Base-by-base conservation (phyloP, 2,797 vertebrate genomes). In the Lepilemur septentrionalis region DNA sequence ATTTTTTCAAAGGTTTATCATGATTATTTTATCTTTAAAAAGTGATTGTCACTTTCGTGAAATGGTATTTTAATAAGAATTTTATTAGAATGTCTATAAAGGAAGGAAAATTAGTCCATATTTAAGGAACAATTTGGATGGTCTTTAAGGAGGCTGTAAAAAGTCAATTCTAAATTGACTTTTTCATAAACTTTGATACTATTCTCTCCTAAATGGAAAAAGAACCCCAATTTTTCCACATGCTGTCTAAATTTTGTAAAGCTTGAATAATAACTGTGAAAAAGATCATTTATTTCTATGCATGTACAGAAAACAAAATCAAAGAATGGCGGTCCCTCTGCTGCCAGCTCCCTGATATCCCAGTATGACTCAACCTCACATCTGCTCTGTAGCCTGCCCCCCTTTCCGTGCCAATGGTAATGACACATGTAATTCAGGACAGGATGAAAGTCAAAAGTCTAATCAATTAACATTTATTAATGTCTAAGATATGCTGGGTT, bases 51-150 rank as follows among this genome's bases (percentile, higher is more conserved):
- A 59, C 35, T 76, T 94, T 79, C 12, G 67, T 57, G n/a, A 83
- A 89, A 93, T 81, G 0, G 0, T 87, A n/a, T 75, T 93, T 93
- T 70, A 41, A 14, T 70, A 63, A 86, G 7, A 17, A 50, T 84
- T 94, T 87, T 72, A 90, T 95, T 28, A 84, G 32, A 85, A 86
- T 41, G 10, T 95, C 61, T 87, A 5, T 69, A 50, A 91, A 96
- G 93, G 43, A 69, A 75, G 78, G 10, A 85, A 91, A 85, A 88
- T 88, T 32, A 79, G 5, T 73, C 14, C 32, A 82, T 65, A 91
- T 28, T 95, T 96, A 81, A 94, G 55, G 15, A 85, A 32, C 18
- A 52, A 35, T 73, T 67, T 79, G 52, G 38, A 67, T 48, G 0
- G 32, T 87, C 5, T 80, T 73, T 81, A 80, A 82, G 32, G 32